Percentiles rank a stretch among this genome's conserved stretches.
Conservation (phyloP, 1,140 invertebrate genomes). For the Octopus bimaculoides region DNA sequence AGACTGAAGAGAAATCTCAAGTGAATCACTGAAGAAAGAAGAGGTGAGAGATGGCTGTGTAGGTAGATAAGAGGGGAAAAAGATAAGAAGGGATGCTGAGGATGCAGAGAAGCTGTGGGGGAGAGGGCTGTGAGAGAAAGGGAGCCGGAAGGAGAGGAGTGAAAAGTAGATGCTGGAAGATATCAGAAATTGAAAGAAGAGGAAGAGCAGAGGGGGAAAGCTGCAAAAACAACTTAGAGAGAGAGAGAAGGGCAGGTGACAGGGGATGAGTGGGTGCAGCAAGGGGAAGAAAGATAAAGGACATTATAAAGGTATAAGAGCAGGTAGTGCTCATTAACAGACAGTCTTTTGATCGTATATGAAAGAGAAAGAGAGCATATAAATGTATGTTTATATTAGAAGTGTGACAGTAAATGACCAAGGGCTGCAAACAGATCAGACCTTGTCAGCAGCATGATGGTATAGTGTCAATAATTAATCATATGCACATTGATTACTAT, state of each 20-base stretch:
- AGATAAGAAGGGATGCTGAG: background rate
- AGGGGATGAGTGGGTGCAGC: background rate
- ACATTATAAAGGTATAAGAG: too few relatives aligned
- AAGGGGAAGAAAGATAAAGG: background rate
- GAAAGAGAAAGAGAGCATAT: too few relatives aligned
- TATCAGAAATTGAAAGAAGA: background rate
- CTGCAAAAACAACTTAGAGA: background rate
- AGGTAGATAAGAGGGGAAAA: background rate
- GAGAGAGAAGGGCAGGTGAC: background rate
- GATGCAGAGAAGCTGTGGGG: background rate
- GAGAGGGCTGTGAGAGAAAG: background rate
- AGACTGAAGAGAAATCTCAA: background rate
- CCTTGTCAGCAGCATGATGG: too few relatives aligned
- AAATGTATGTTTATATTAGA: too few relatives aligned
- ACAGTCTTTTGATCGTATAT: too few relatives aligned
- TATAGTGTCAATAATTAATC: too few relatives aligned
- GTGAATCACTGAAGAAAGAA: background rate
- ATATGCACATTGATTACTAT: too few relatives aligned
- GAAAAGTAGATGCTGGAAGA: background rate
- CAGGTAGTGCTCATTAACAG: too few relatives aligned
- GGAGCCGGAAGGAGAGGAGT: background rate
- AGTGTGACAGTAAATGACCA: too few relatives aligned
- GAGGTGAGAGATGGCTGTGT: background rate
- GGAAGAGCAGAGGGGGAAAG: background rate
- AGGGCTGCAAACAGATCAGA: too few relatives aligned